Evolutionary conservation across 2,888 invertebrate species (phyloP).

Genomic region (Tethea ocularis): DNA sequence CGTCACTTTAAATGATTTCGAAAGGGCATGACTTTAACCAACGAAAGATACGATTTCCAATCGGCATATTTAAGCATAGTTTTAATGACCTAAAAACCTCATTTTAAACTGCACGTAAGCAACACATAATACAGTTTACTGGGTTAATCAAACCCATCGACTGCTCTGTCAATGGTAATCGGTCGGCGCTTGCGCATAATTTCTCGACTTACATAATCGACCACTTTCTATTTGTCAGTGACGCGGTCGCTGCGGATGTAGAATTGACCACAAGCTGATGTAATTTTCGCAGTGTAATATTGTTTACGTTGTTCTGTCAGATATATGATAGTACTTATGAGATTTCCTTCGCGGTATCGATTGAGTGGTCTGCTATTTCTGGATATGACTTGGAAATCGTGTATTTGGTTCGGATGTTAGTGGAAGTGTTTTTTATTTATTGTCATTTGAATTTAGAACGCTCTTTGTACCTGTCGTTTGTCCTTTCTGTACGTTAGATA

Average conservation of each 20-base stretch:
- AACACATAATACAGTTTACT: conserved; percentile 12
- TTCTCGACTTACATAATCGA: conserved; percentile 45
- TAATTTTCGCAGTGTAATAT: conserved; percentile 14
- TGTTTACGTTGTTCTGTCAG: background rate
- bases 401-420: background rate
- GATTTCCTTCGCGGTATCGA: background rate
- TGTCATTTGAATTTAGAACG: background rate
- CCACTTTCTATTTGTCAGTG: conserved; percentile 52
- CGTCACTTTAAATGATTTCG: too few relatives aligned
- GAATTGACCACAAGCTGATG: conserved; percentile 11
- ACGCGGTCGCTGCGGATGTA: conserved; percentile 8
- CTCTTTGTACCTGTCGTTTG: too few relatives aligned
- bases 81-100: background rate
- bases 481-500: too few relatives aligned
- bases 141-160: conserved; percentile 23
- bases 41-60: too few relatives aligned
- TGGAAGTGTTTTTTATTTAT: background rate
- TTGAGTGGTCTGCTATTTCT: background rate
- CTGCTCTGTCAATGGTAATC: conserved; percentile 23
- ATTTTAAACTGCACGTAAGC: background rate
- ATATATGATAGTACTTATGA: conserved; percentile 6
- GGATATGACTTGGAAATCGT: background rate
- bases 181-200: conserved; percentile 45
- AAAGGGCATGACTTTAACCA: background rate
- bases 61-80: too few relatives aligned